A percentile compares a stretch with the other conserved stretches of the same genome.
phyloP scores from a whole-genome alignment of 1,140 invertebrate genomes.

The Wasmannia auropunctata region DNA sequence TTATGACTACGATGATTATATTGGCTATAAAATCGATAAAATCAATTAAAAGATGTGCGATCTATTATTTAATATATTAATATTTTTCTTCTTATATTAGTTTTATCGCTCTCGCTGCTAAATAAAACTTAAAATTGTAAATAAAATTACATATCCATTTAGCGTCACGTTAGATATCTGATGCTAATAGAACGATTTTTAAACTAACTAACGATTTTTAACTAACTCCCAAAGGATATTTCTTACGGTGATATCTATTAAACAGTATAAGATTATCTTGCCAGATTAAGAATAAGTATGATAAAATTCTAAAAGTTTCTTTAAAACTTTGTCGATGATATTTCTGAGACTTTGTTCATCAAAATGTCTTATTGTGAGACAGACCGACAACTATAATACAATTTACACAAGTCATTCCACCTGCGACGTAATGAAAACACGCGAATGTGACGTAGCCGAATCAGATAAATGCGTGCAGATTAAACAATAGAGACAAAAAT shows the following conservation, averaged over 20 bases:
- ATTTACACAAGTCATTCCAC: slow-evolving; percentile 35
- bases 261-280: not conserved
- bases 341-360: slow-evolving; percentile 17
- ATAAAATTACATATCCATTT: not conserved
- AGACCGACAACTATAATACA: not conserved
- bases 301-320: not conserved
- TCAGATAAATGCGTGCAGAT: slow-evolving; percentile 32
- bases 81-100: not conserved
- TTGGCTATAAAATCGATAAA: no score
- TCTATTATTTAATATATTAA: not conserved
- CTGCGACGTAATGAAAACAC: slow-evolving; percentile 32
- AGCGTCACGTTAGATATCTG: no score
- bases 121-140: not conserved
- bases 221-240: not conserved
- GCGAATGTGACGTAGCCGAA: not conserved
- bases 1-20: no score
- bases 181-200: no score
- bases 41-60: no score
- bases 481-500: not conserved
- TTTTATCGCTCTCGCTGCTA: not conserved
- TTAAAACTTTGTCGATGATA: not conserved
- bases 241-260: not conserved
- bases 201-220: no score
- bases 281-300: no score
- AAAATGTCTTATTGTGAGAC: not conserved